Base-by-base conservation (phyloP, 1,140 invertebrate genomes). In the Copidosoma floridanum region DNA sequence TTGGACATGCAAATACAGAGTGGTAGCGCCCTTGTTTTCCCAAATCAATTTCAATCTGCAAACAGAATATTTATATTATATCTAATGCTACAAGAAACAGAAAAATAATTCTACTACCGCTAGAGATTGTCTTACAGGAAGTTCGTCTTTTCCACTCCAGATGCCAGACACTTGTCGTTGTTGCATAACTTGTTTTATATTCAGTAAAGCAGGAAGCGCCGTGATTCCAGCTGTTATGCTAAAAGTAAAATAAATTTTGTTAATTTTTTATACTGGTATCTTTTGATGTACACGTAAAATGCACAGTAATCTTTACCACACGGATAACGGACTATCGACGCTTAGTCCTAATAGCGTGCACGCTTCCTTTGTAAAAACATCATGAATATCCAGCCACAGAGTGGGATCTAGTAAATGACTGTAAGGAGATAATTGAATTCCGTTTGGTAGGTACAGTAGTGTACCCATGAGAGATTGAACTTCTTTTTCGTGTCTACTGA, bases 1-100 rank as follows among this genome's bases (percentile, higher is more conserved):
- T 99, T 14, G 97, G 97, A 81, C 97, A 99, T 11, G 97, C 96
- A 81, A 99, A 99, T 65, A 98, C 92, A 24, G 95, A 98, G 81
- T 99, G 97, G 77, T 95, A 98, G 65, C 92, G 87, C 66, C 88
- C 89, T 47, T 94, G 91, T 63, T 87, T 86, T 10, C 90, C 93
- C 7, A 96, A 79, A 70, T 96, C 92, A 66, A 97, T 95, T 80
- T 95, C 93, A 74, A 97, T 95, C 91, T 93, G 69, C 46, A 38
- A 52, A 35, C 16, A 16, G n/a, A n/a, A n/a, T n/a, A n/a, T n/a
- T n/a, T n/a, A n/a, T n/a, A n/a, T n/a, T n/a, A n/a, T n/a, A n/a
- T n/a, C n/a, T n/a, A n/a, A n/a, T n/a, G n/a, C n/a, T n/a, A n/a
- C n/a, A n/a, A n/a, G n/a, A n/a, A n/a, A n/a, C n/a, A n/a, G n/a